Evolutionary conservation across 1,140 invertebrate genomes (phyloP).

Genomic region (Sitodiplosis mosellana): DNA sequence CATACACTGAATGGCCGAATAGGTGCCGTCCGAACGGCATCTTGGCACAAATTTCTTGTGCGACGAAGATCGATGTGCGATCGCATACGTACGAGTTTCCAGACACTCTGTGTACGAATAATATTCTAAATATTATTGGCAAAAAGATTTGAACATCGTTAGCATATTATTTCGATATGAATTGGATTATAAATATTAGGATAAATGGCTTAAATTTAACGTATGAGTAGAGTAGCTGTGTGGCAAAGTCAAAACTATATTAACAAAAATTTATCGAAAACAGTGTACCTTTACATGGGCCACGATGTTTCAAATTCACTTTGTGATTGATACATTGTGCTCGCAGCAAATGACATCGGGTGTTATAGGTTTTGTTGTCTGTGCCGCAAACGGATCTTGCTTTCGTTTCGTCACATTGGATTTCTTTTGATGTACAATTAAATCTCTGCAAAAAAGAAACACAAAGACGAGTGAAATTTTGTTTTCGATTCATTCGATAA

Average conservation of each 20-base stretch:
- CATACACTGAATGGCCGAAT: constrained; percentile 68
- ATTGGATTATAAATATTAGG: background rate
- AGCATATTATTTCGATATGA: too few relatives aligned
- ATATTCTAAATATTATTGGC: background rate
- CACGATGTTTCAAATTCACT: constrained; percentile 46
- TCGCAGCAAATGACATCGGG: constrained; percentile 52
- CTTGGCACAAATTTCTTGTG: constrained; percentile 37
- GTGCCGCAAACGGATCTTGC: constrained; percentile 54
- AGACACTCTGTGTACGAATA: constrained; percentile 14
- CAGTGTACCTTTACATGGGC: constrained; percentile 44
- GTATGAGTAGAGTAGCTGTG: background rate
- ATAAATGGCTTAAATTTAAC: background rate
- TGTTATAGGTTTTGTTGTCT: constrained; percentile 59
- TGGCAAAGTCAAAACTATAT: background rate
- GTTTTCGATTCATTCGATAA: too few relatives aligned
- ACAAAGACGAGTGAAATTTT: too few relatives aligned
- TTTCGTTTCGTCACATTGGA: constrained; percentile 22
- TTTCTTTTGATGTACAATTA: constrained; percentile 21
- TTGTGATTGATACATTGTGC: constrained; percentile 50
- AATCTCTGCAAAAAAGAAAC: constrained; percentile 11
- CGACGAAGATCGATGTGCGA: constrained; percentile 18
- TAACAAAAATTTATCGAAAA: background rate
- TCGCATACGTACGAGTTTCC: constrained; percentile 17
- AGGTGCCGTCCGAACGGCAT: constrained; percentile 65
- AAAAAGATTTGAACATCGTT: background rate